These are phyloP conservation scores for Boloria selene DNA, from an alignment of 2,888 invertebrate species.

Conservation along the genomic window DNA sequence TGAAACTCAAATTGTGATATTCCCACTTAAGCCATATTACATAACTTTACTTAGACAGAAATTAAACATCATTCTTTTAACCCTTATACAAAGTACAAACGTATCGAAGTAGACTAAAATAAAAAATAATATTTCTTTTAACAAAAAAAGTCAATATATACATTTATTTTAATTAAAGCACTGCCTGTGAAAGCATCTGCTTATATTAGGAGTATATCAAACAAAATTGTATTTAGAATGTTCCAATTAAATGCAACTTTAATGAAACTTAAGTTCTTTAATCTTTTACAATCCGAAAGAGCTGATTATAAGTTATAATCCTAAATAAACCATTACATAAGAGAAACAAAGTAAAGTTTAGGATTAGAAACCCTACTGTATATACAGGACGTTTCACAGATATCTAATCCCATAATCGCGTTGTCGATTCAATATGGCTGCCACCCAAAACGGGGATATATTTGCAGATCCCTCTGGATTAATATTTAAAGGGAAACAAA, in stretches of 20 bases:
- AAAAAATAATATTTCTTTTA: too few species aligned
- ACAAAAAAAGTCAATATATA: too few species aligned
- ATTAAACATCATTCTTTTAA: too few species aligned
- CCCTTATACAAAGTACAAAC: too few species aligned
- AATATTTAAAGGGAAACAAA: background rate
- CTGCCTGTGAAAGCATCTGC: too few species aligned
- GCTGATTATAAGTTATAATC: conserved; percentile 10
- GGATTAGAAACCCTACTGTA: conserved; percentile 52
- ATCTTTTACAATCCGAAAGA: conserved; percentile 5
- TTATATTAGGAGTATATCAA: too few species aligned
- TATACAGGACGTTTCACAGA: conserved; percentile 39
- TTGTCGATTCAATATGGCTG: conserved; percentile 59
- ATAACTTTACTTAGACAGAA: background rate
- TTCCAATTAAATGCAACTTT: too few species aligned
- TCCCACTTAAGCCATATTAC: background rate
- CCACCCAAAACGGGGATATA: conserved; percentile 49
- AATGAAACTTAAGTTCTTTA: background rate
- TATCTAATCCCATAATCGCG: conserved; percentile 62
- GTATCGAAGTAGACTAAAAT: too few species aligned
- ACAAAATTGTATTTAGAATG: too few species aligned
- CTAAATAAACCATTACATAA: conserved; percentile 27
- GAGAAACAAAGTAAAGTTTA: conserved; percentile 29
- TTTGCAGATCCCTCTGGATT: background rate
- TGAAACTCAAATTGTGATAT: background rate
- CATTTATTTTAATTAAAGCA: too few species aligned